Evolutionary conservation across 2,888 invertebrate species (phyloP), one percentile per base, ranked within the genome.

Genomic region (Xestia sexstrigata): DNA sequence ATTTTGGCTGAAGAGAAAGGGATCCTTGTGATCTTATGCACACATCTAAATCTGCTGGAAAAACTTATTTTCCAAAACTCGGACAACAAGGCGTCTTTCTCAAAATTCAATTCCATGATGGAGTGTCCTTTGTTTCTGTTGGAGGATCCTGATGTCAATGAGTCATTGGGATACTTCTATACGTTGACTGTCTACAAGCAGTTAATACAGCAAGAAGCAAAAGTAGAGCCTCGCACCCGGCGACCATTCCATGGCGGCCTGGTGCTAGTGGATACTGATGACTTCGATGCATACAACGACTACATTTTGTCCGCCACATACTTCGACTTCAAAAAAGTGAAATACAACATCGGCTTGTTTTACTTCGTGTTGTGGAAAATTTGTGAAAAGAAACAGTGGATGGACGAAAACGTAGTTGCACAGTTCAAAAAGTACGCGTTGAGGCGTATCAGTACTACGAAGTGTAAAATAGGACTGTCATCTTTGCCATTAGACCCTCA

Each of bases 201-300:
- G 26, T 86, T 93, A 30, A 76, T 93, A 62, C 81, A 58, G 20
- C 86, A 84, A 13, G 47, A 58, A 45, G 86, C n/a, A 6, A 90
- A 83, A 47, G 87, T 84, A 5, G 93, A 93, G 26, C 93, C 93
- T 11, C 90, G 91, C 13, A 91, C 92, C 39, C 86, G 92, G 47
- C 87, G 83, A 81, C 89, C 87, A 7, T 93, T 89, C 78, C 89
- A 91, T 45, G 92, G 92, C 0, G 93, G 92, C 9, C 86, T 93
- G 23, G 92, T 93, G 70, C 80, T 92, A 4, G 86, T 83, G 71
- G 91, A 91, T 65, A 88, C 88, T 0, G 84, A 90, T 52, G 81
- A 90, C 35, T 93, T 92, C 73, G 93, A 93, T 70, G 89, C 84
- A 82, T 93, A 93, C 79, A 93, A 93, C 65, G 93, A 93, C 67